Evolutionary conservation across 1,140 invertebrate genomes (phyloP).

Genomic region (Saxidomus purpurata): DNA sequence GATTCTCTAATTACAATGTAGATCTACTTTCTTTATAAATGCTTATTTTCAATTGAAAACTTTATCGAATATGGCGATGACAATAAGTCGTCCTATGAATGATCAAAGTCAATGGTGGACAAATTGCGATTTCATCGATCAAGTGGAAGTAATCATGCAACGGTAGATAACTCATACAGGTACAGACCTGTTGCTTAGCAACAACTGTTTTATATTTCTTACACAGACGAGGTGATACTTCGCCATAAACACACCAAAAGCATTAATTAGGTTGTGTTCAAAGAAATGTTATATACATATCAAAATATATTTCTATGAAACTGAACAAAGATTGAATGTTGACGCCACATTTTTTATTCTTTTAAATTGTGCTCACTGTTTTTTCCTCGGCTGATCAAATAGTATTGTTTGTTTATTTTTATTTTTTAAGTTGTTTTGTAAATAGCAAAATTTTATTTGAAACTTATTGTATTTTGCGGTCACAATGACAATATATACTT

Average conservation of each 20-base stretch:
- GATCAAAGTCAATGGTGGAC: no score
- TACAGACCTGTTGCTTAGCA: no score
- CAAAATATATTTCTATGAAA: neutral
- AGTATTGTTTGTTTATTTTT: neutral
- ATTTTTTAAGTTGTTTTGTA: constrained; percentile 1
- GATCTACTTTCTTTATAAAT: no score
- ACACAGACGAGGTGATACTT: neutral
- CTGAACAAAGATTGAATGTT: neutral
- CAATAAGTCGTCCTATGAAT: no score
- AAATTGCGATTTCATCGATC: no score
- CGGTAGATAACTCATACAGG: no score
- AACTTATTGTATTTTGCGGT: neutral
- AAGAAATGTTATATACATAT: neutral
- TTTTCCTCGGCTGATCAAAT: neutral
- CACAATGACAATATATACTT: neutral
- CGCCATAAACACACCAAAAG: neutral
- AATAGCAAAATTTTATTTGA: constrained; percentile 29
- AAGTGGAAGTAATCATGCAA: no score
- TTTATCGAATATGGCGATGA: no score
- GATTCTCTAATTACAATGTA: no score
- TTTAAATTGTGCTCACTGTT: neutral
- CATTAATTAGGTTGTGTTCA: neutral
- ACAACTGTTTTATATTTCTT: no score
- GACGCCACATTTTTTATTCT: neutral
- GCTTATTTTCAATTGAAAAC: no score